Conservation (phyloP, 2,888 invertebrate genomes). For the Scaeva pyrastri region DNA sequence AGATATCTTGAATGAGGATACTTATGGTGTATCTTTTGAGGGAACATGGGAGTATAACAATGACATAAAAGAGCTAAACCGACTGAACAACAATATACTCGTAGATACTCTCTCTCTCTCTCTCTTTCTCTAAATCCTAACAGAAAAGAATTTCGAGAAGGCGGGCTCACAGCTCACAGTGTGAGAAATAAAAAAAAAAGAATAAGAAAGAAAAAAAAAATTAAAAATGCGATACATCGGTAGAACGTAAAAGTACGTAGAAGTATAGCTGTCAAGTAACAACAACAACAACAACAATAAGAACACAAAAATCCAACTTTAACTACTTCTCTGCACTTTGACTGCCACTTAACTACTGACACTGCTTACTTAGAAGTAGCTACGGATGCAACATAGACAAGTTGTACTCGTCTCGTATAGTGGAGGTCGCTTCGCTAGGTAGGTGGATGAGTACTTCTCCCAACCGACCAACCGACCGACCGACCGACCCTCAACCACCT, state of each 20-base stretch:
- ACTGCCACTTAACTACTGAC: slow-evolving; percentile 59
- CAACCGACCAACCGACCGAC: background rate
- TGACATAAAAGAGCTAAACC: slow-evolving; percentile 45
- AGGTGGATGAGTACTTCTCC: background rate
- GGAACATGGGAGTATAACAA: slow-evolving; percentile 27
- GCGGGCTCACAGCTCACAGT: no score
- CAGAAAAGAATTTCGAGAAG: slow-evolving; percentile 37
- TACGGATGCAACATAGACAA: slow-evolving; percentile 45
- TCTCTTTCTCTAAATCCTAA: background rate
- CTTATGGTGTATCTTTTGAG: slow-evolving; percentile 47
- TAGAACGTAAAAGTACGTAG: background rate
- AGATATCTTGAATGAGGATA: slow-evolving; percentile 52
- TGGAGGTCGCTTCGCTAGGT: slow-evolving; percentile 20
- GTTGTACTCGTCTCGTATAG: background rate
- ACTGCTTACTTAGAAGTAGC: slow-evolving; percentile 45
- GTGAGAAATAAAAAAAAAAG: no score
- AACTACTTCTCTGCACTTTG: slow-evolving; percentile 64
- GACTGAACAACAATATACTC: slow-evolving; percentile 48
- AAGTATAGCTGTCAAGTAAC: slow-evolving; percentile 24
- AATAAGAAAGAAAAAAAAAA: slow-evolving; percentile 28
- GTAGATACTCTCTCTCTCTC: no score
- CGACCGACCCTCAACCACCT: background rate
- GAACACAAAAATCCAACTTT: slow-evolving; percentile 53
- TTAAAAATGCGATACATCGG: slow-evolving; percentile 36
- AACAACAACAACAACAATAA: slow-evolving; percentile 41